Base-by-base conservation (phyloP, 2,113 vertebrate species). In the Hippocampus mohnikei region DNA sequence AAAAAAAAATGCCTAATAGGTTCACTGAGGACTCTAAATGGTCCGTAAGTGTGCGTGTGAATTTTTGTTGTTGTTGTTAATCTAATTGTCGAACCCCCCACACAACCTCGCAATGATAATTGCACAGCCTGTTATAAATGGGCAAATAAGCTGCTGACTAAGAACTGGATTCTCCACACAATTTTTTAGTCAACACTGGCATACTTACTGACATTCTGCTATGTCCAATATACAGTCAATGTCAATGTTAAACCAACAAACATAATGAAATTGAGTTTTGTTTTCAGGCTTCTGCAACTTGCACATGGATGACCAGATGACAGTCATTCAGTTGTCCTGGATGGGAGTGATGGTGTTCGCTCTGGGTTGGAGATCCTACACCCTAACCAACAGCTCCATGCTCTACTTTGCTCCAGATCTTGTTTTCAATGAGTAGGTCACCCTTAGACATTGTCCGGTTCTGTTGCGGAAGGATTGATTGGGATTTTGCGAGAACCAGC, bases 341-440 rank as follows among this genome's bases (percentile, higher is more conserved):
- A 98, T 98, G 96, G 95, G 95, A 8, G 93, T 98, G 21, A 98
- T 98, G 96, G 95, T 98, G 75, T 98, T 98, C 27, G 96, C 95
- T 12, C 89, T 98, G 93, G 95, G 96, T 1, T 98, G 96, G 96
- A 92, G 96, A 68, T 98, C 96, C 70, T 97, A 96, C 91, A 98
- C 94, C 27, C 94, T 95, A 0, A 95, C 96, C 66, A 96, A 98
- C 76, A 93, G 95, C 84, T 94, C 93, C 75, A 93, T 98, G 95
- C 94, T 98, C 66, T 98, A 96, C 87, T 98, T 98, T 0, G 96
- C 96, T 50, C 96, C 96, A 58, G 96, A 98, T 84, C 89, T 98
- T 72, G 94, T 98, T 77, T 98, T 98, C 89, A 97, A 98, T 50
- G 96, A 98, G 96, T 98, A 89, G 95, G 96, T 94, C n/a, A 21